Evolutionary conservation across 2,797 vertebrate genomes (phyloP), one percentile per base, ranked within the genome.

Genomic region (Jordanella pulchra): DNA sequence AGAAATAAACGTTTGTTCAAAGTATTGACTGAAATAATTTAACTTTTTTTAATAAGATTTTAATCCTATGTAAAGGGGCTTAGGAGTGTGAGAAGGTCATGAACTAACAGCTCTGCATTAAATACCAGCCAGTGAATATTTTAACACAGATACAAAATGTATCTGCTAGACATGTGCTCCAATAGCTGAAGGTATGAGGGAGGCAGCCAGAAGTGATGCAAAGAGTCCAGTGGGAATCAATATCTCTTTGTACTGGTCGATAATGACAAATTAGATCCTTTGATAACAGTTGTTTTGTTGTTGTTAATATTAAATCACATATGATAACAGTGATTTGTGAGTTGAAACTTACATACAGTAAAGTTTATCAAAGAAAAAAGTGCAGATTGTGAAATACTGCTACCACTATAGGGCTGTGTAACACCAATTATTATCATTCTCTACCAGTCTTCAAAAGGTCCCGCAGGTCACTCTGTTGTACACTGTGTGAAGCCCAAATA

Each of bases 151-250:
- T 10, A 25, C 12, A 23, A 44, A 25, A 63, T 42, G 23, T 63
- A 25, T n/a, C 35, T 44, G 60, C 35, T n/a, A 23, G 35, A n/a
- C 21, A 63, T 44, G 23, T 63, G 60, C 11, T 42, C 35, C 12
- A 44, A 7, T 25, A 25, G n/a, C 13, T 44, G 60, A 23, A 15
- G 44, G 25, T 44, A 63, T 63, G 13, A 44, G n/a, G n/a, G 1
- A 28, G 14, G 35, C 15, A 21, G 23, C 13, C 35, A 42, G 39
- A 63, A 23, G 42, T 63, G 60, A 63, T 63, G 39, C 60, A 63
- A 63, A 63, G 60, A 63, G 60, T 12, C 60, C 60, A 44, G n/a
- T 25, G 39, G 39, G 25, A 63, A 63, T 63, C 13, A 4, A 63
- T 63, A 23, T 3, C 42, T 12, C 60, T 63, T 44, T 63, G 60